These are phyloP conservation scores for Fissipunctia ypsillon DNA, from an alignment of 2,888 invertebrate species.

Conservation along the genomic window DNA sequence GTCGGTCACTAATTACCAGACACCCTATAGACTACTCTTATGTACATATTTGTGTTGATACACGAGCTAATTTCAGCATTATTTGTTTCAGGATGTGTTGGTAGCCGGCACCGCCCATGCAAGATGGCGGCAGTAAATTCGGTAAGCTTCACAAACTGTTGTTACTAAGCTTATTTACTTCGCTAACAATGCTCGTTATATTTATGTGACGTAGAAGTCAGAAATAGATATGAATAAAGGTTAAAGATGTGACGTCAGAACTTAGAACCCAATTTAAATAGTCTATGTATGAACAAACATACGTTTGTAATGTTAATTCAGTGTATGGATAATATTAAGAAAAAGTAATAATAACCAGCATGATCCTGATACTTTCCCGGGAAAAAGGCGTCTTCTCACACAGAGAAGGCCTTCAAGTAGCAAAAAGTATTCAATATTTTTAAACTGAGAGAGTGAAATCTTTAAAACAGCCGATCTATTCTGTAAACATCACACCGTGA, in stretches of 20 bases:
- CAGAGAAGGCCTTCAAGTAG: no score
- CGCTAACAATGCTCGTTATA: neutral
- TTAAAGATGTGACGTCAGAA: neutral
- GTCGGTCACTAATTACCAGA: no score
- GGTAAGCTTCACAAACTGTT: constrained; percentile 83
- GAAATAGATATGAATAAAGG: neutral
- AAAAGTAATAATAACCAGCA: no score
- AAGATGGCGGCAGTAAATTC: constrained; percentile 92
- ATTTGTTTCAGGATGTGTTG: constrained; percentile 87
- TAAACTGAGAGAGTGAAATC: neutral
- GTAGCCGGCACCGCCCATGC: constrained; percentile 81
- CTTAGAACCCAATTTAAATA: neutral
- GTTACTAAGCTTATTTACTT: constrained; percentile 12
- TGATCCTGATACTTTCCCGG: no score
- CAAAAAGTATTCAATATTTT: neutral
- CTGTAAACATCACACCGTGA: no score
- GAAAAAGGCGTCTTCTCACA: no score
- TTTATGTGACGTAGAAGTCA: neutral
- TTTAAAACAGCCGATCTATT: no score
- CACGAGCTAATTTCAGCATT: constrained; percentile 43
- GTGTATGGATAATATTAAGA: neutral
- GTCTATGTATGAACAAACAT: neutral
- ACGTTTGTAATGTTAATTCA: neutral
- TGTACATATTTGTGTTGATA: neutral
- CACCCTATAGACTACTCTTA: no score